Base-by-base conservation (phyloP, 2,113 vertebrate genomes). In the Fukomys damarensis region DNA sequence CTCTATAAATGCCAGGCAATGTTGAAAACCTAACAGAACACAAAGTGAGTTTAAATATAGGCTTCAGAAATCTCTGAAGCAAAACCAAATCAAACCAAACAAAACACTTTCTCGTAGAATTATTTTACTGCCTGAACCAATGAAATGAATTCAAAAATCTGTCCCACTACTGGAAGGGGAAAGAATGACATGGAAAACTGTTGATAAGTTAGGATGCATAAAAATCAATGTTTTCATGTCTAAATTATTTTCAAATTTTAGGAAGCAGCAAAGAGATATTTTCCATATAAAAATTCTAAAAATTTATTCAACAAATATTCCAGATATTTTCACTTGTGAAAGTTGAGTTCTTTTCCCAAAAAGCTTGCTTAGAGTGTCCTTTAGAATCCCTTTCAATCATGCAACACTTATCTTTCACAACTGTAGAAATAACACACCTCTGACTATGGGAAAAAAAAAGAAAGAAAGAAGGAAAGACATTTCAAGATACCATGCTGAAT, bases 401-500 rank as follows among this genome's bases (percentile, higher is more conserved):
- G 28, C 56, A 85, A 65, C 9, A 56, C 89, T 43, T 93, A 46
- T 32, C n/a, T 43, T 38, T 26, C 32, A 41, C 93, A 93, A 94
- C 0, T 86, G 52, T 8, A 32, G 26, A 95, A 92, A 74, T n/a
- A 82, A 8, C 35, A 86, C 16, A n/a, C 76, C 28, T 94, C 38
- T 93, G 38, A 59, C 41, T 61, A 49, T 6, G 24, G 20, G 74
- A 86, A 74, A 32, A 74, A 84, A 96, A 88, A 70, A 28, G 30
- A 95, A 90, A 90, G 96, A 32, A 74, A 84, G 96, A 88, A 70
- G 24, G 30, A 95, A 90, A 90, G 96, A 84, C 12, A 35, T 87
- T 90, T 91, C 52, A 95, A 85, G 81, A 72, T 32, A 79, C 7
- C 66, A 6, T 81, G 72, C n/a, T 86, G 63, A 95, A 83, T 84